phyloP scores from a whole-genome alignment of 2,888 invertebrate species.

The Melinaea marsaeus region DNA sequence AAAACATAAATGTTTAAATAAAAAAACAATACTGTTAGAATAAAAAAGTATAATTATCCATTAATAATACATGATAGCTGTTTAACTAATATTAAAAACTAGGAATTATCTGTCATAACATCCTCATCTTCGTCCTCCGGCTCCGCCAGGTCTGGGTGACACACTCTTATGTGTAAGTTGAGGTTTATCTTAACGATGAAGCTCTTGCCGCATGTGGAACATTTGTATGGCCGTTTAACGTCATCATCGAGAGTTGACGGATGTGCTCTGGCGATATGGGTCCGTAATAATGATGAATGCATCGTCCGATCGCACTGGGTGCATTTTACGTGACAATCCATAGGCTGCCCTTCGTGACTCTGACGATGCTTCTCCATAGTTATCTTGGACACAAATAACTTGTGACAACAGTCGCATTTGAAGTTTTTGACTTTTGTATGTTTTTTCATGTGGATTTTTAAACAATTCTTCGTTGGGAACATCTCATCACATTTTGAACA shows the following conservation, averaged over 20 bases:
- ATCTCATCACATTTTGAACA: constrained; percentile 72
- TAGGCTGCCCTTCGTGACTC: constrained; percentile 66
- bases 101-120: constrained; percentile 70
- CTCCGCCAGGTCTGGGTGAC: constrained; percentile 68
- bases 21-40: constrained; percentile 41
- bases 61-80: constrained; percentile 48
- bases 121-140: constrained; percentile 73
- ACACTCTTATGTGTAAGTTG: constrained; percentile 68
- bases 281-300: constrained; percentile 64
- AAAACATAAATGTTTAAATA: constrained; percentile 18
- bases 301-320: constrained; percentile 67
- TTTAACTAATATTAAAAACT: constrained; percentile 41
- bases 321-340: constrained; percentile 71
- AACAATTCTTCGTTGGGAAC: constrained; percentile 71
- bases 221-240: constrained; percentile 69
- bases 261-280: constrained; percentile 63
- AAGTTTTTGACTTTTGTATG: constrained; percentile 73
- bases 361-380: constrained; percentile 72
- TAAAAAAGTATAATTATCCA: constrained; percentile 64
- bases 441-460: constrained; percentile 72
- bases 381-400: constrained; percentile 69
- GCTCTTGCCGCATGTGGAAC: constrained; percentile 68
- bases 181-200: constrained; percentile 72
- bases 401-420: constrained; percentile 68
- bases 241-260: constrained; percentile 62